These are phyloP conservation scores for Sebastes minor DNA, from an alignment of 2,797 vertebrate genomes.

Conservation along the genomic window DNA sequence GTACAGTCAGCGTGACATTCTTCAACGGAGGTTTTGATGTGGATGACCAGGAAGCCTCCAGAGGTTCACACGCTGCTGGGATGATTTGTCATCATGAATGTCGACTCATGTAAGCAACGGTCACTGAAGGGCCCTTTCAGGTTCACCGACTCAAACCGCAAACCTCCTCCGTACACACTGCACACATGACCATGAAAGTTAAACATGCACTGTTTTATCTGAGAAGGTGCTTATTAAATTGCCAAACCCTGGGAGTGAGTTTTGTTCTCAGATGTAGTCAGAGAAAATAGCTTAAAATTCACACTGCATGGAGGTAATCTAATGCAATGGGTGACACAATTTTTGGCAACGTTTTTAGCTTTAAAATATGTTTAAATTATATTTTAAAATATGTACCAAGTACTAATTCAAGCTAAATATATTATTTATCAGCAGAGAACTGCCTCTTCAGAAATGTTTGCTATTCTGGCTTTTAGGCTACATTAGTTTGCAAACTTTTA, in stretches of 20 bases:
- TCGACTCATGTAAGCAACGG: slow-evolving; percentile 28
- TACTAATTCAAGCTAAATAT: neutral
- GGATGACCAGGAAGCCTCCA: slow-evolving; percentile 25
- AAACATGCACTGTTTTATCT: slow-evolving; percentile 37
- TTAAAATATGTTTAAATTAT: no score
- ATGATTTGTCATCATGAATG: slow-evolving; percentile 41
- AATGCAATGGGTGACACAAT: neutral
- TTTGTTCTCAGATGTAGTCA: slow-evolving; percentile 20
- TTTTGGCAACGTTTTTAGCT: no score
- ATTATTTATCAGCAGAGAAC: neutral
- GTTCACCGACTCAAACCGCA: slow-evolving; percentile 16
- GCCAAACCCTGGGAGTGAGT: slow-evolving; percentile 1
- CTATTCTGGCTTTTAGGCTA: neutral
- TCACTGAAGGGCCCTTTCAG: slow-evolving; percentile 24
- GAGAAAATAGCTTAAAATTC: neutral
- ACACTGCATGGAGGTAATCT: neutral
- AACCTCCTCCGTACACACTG: slow-evolving; percentile 1
- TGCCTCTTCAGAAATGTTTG: neutral
- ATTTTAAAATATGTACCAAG: neutral
- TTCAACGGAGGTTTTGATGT: slow-evolving; percentile 16
- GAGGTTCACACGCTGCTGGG: slow-evolving; percentile 37
- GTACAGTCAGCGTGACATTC: slow-evolving; percentile 25
- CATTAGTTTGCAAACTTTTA: neutral
- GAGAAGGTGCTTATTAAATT: slow-evolving; percentile 36
- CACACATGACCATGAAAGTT: slow-evolving; percentile 37